These are phyloP conservation scores for Cydia pomonella DNA, from an alignment of 1,140 invertebrate species.

Conservation along the genomic window DNA sequence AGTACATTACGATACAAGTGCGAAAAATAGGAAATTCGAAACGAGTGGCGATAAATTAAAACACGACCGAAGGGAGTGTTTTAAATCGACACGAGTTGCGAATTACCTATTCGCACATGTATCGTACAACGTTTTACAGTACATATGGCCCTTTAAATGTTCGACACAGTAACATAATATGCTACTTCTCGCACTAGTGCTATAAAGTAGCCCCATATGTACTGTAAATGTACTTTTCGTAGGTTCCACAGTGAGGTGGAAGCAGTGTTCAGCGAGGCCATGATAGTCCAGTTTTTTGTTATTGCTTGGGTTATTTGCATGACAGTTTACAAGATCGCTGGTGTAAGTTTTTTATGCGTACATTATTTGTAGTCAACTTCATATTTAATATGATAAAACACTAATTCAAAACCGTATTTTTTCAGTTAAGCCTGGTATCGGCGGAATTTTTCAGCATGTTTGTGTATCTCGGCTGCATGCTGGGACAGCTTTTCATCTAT, in stretches of 20 bases:
- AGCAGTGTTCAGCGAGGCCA: constrained; percentile 59
- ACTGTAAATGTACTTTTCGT: constrained; percentile 11
- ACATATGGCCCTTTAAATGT: no score
- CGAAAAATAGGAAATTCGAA: no score
- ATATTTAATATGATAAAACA: constrained; percentile 13
- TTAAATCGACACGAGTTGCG: no score
- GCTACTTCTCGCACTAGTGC: no score
- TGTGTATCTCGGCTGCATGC: constrained; percentile 59
- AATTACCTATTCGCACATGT: no score
- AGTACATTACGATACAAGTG: no score
- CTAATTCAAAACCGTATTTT: neutral
- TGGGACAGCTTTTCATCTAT: constrained; percentile 64
- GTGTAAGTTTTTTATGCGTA: constrained; percentile 45
- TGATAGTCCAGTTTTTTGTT: constrained; percentile 57
- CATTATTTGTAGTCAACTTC: neutral
- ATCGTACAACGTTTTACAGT: no score
- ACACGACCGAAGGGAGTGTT: no score
- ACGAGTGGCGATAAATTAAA: no score
- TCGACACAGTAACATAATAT: no score
- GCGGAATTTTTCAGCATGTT: constrained; percentile 57
- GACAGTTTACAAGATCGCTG: constrained; percentile 65
- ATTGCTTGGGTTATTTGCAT: constrained; percentile 68
- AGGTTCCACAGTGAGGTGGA: constrained; percentile 63
- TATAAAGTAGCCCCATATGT: no score
- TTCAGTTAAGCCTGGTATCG: constrained; percentile 58